These are phyloP conservation scores for Wiebesia pumilae DNA, from an alignment of 1,140 invertebrate genomes.

Conservation along the genomic window DNA sequence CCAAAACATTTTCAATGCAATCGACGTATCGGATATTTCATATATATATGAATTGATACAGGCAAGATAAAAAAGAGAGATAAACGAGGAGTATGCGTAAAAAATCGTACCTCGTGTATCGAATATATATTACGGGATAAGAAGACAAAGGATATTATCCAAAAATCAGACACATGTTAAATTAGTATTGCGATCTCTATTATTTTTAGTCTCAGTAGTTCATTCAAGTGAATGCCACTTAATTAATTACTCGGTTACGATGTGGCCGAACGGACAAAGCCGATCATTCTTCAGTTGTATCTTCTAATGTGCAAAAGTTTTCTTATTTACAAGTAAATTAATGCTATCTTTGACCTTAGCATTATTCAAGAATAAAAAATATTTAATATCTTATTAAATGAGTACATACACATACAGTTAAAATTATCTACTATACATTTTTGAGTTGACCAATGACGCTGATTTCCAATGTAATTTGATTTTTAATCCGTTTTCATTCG, in stretches of 20 bases:
- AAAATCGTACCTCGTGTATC: constrained; percentile 2
- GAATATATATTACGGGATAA: constrained; percentile 22
- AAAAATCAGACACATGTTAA: constrained; percentile 47
- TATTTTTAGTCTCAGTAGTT: constrained; percentile 42
- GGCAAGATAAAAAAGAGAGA: constrained; percentile 15
- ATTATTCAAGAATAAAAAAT: not conserved
- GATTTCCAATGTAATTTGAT: no score
- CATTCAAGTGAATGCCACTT: constrained; percentile 25
- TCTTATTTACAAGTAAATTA: constrained; percentile 33
- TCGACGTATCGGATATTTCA: not conserved
- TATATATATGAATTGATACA: constrained; percentile 20
- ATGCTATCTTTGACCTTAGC: not conserved
- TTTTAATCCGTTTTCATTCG: no score
- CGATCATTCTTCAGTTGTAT: constrained; percentile 46
- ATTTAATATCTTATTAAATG: no score
- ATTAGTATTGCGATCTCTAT: constrained; percentile 40
- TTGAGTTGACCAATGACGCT: no score
- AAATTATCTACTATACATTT: no score
- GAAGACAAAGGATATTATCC: constrained; percentile 37
- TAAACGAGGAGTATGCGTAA: constrained; percentile 32
- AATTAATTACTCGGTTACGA: constrained; percentile 37
- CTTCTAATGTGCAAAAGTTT: constrained; percentile 13
- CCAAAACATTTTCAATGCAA: not conserved
- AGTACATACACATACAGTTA: no score
- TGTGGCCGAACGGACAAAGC: constrained; percentile 34